A percentile compares a stretch with the other conserved stretches of the same genome.
These are phyloP conservation scores for Tromatobia lineatoria DNA, from an alignment of 2,888 invertebrate species.

Conservation along the genomic window DNA sequence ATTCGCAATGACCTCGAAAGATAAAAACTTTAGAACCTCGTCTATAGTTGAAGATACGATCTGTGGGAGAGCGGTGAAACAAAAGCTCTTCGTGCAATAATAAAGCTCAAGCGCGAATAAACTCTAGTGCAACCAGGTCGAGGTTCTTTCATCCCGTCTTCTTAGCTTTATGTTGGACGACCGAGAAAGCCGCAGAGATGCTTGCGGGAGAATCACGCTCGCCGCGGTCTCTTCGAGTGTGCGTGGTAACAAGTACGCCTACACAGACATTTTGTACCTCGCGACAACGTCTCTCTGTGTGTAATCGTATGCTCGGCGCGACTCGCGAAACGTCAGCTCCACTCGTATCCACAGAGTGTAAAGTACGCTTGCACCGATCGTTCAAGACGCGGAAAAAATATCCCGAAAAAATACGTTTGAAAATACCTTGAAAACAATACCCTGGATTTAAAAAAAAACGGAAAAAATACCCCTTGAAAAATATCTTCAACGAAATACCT, in stretches of 20 bases:
- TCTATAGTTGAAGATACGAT: not conserved
- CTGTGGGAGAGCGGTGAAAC: slow-evolving; percentile 12
- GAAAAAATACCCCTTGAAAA: no score
- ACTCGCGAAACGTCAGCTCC: not conserved
- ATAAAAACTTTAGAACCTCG: slow-evolving; percentile 12
- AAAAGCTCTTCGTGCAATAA: slow-evolving; percentile 35
- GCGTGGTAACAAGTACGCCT: not conserved
- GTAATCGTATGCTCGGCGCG: not conserved
- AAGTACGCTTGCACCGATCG: not conserved
- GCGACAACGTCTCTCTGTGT: not conserved
- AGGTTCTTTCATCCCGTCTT: slow-evolving; percentile 44
- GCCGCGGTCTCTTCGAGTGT: not conserved
- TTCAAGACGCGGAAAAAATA: no score
- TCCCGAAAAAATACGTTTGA: no score
- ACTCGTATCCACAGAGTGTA: not conserved
- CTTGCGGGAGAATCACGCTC: slow-evolving; percentile 2
- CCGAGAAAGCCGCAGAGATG: not conserved
- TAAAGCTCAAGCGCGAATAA: slow-evolving; percentile 36
- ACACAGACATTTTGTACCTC: not conserved
- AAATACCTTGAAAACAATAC: no score
- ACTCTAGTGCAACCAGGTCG: slow-evolving; percentile 53
- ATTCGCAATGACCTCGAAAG: slow-evolving; percentile 22
- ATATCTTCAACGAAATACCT: no score
- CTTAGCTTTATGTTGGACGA: slow-evolving; percentile 16
- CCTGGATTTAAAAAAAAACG: no score